phyloP scores from a whole-genome alignment of 2,888 invertebrate species.

The Acanthosoma haemorrhoidale region DNA sequence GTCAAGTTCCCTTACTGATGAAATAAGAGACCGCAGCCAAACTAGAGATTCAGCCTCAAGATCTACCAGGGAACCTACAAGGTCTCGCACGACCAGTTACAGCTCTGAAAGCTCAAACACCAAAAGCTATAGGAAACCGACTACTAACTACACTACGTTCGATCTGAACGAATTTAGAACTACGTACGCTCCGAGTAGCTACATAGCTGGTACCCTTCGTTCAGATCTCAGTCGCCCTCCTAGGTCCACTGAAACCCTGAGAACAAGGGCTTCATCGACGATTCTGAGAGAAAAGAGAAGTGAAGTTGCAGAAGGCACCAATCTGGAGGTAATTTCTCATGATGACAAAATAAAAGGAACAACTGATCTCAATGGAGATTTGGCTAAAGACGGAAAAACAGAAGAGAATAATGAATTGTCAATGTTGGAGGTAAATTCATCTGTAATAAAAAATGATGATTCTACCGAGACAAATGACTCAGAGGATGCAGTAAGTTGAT shows the following conservation, averaged over 20 bases:
- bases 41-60: constrained; percentile 26
- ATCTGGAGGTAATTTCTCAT: constrained; percentile 36
- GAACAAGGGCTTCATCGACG: constrained; percentile 14
- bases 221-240: constrained; percentile 26
- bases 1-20: constrained; percentile 35
- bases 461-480: constrained; percentile 11
- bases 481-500: constrained; percentile 9
- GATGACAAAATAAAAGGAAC: constrained; percentile 24
- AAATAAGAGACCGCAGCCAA: constrained; percentile 34
- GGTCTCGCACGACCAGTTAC: constrained; percentile 34
- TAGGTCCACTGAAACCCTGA: constrained; percentile 18
- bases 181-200: constrained; percentile 34
- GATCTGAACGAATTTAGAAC: constrained; percentile 35
- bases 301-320: constrained; percentile 27
- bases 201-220: constrained; percentile 24
- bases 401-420: neutral
- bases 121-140: constrained; percentile 20
- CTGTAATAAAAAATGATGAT: constrained; percentile 13
- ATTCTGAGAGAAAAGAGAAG: constrained; percentile 27
- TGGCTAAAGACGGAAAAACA: constrained; percentile 21
- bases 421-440: constrained; percentile 18
- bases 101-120: constrained; percentile 19
- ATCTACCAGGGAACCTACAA: neutral
- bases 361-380: constrained; percentile 15
- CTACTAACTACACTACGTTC: constrained; percentile 29